Percentiles rank a stretch among this genome's conserved stretches.
These are phyloP conservation scores for Eupeodes latifasciatus DNA, from an alignment of 2,888 invertebrate species.

Conservation along the genomic window DNA sequence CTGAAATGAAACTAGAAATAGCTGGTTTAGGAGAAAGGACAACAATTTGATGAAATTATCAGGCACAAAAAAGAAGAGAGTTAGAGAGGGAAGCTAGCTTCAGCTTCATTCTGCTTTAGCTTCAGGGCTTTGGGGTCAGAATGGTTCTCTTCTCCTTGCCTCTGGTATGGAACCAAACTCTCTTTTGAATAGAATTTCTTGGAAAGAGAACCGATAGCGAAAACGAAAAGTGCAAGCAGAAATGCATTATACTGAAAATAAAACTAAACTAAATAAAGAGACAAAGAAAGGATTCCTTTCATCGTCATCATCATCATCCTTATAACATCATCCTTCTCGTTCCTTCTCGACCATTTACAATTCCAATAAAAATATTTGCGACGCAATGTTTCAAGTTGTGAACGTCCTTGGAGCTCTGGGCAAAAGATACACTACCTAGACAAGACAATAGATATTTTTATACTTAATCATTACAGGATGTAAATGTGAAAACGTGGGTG, in stretches of 20 bases:
- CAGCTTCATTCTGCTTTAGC: too few relatives aligned
- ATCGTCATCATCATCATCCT: background rate
- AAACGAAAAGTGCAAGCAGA: constrained; percentile 9
- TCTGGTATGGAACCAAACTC: background rate
- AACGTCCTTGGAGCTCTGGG: constrained; percentile 65
- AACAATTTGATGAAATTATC: constrained; percentile 53
- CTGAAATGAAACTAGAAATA: constrained; percentile 54
- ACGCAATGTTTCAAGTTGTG: constrained; percentile 67
- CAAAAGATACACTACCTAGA: constrained; percentile 17
- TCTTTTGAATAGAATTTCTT: constrained; percentile 3
- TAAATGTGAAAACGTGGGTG: constrained; percentile 37
- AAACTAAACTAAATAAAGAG: background rate
- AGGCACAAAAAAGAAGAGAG: background rate
- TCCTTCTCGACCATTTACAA: constrained; percentile 14
- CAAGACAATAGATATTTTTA: constrained; percentile 49
- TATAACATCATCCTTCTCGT: background rate
- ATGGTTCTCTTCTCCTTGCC: background rate
- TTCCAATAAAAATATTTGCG: constrained; percentile 51
- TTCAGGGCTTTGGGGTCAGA: background rate
- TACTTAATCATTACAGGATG: constrained; percentile 59
- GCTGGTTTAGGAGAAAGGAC: constrained; percentile 58
- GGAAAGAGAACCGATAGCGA: constrained; percentile 22
- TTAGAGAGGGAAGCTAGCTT: background rate
- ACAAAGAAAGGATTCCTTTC: constrained; percentile 11
- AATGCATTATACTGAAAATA: background rate